Base-by-base conservation (phyloP, 1,140 invertebrate species). In the Micrasema minimum region DNA sequence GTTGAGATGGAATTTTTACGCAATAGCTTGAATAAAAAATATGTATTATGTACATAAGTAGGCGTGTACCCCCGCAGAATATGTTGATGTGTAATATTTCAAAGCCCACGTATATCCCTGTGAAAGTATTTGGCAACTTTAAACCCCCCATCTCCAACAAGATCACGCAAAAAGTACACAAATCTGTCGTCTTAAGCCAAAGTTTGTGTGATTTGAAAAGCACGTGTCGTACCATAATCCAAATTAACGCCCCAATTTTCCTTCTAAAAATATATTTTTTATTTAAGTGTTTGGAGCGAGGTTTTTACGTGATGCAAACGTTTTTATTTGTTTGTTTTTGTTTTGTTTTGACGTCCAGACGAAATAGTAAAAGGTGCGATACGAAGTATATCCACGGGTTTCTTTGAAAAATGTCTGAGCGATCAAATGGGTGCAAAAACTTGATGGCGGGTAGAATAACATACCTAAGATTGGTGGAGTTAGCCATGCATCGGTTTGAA, bases 151-250 rank as follows among this genome's bases (percentile, higher is more conserved):
- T 23, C 59, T 45, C 38, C 7, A 45, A 46, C 43, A 46, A 62
- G 45, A 62, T 62, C 59, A 62, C 59, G 59, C 59, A 62, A 62
- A 46, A 62, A 22, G 18, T 26, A 62, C 59, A 62, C 59, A 62
- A 62, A 62, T 62, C 59, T 62, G 59, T 62, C 59, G 23, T 11
- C 12, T 62, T 35, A 62, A 46, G 38, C 23, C 43, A 26, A 46
- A 62, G 43, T 57, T 57, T 57, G 59, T 62, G 35, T 59, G 55
- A 20, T 22, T 45, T 46, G 26, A n/a, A 38, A 59, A 22, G n/a
- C 43, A 45, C 43, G 43, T 46, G 59, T 23, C 11, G 23, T 23
- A 23, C 10, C 16, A 41, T 59, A 59, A 23, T 46, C 43, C 43
- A 62, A 62, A 62, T 46, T 62, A 62, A 23, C 23, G 23, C 59